Evolutionary conservation across 2,797 vertebrate genomes (phyloP), one percentile per base, ranked within the genome.

Genomic region (Balearica regulorum): DNA sequence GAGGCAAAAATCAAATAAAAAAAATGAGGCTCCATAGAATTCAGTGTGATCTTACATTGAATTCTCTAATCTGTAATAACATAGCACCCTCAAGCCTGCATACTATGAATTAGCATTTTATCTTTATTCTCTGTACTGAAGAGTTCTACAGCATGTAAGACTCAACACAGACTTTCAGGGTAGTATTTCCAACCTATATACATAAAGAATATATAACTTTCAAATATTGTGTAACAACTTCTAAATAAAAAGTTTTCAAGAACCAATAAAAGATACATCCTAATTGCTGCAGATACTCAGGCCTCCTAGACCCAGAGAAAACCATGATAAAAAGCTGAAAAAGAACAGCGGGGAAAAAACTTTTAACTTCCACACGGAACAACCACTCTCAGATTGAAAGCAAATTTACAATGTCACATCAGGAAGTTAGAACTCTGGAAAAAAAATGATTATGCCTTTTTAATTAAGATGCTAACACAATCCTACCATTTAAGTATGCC

Each of bases 1-100:
- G 51, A 97, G 94, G 88, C 31, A 98, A 93, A 57, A 82, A 87
- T 31, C 60, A 78, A 89, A 85, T 65, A 31, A 61, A 89, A 90
- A 43, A 70, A 43, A 0, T 2, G 6, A 68, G 20, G 22, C 31
- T 73, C 22, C 41, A 64, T 0, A 86, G 19, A 66, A 83, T 48
- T 66, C n/a, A 41, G 15, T 16, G 17, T 43, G n/a, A 90, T 13
- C 9, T 83, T 49, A 55, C 7, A 35, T 0, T 0, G 16, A 86
- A 83, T 24, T 49, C 41, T 19, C 16, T 37, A 5, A 78, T 54
- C 35, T 65, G n/a, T 41, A 88, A 44, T 64, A 83, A 73, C 9
- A 9, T 4, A 64, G 48, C 39, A 58, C 31, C 6, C 49, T 85
- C 55, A 89, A 84, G 24, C 6, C 75, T 60, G 35, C 43, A n/a